phyloP scores from a whole-genome alignment of 1,140 invertebrate species.

The Chelonus insularis region DNA sequence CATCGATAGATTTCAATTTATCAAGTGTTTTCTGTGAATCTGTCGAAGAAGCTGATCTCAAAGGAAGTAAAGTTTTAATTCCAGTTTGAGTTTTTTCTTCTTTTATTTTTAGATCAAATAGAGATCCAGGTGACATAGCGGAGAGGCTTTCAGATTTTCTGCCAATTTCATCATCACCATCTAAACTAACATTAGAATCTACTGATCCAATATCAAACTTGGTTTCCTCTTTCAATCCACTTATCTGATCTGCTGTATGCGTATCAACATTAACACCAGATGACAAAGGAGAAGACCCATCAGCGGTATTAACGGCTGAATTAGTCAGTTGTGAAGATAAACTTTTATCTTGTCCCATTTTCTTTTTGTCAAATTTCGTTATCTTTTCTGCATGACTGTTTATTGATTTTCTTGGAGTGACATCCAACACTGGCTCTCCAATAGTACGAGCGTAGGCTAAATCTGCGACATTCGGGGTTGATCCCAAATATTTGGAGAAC shows the following conservation, averaged over 20 bases:
- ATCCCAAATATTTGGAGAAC: constrained; percentile 72
- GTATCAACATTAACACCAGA: background rate
- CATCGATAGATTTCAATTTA: constrained; percentile 43
- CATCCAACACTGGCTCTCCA: constrained; percentile 61
- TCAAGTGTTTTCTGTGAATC: constrained; percentile 38
- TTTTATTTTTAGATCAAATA: constrained; percentile 52
- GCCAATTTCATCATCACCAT: constrained; percentile 38
- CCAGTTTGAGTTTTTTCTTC: constrained; percentile 51
- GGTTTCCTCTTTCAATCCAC: constrained; percentile 33
- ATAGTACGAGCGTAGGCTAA: constrained; percentile 77
- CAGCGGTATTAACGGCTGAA: constrained; percentile 27
- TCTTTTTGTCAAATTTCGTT: constrained; percentile 48
- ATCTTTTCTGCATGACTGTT: constrained; percentile 44
- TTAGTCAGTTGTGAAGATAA: constrained; percentile 27
- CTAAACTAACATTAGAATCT: constrained; percentile 36
- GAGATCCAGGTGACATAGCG: constrained; percentile 52
- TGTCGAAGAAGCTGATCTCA: constrained; percentile 40
- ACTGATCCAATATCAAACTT: constrained; percentile 39
- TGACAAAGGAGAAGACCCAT: constrained; percentile 31
- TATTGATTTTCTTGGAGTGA: constrained; percentile 55
- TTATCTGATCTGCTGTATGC: constrained; percentile 9
- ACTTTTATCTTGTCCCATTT: constrained; percentile 41
- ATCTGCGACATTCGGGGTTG: constrained; percentile 82
- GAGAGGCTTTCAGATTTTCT: constrained; percentile 40
- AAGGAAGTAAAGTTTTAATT: constrained; percentile 63